Evolutionary conservation across 30 jellyfish, hydroid and myxozoan genomes (phyloP).

Genomic region (Hydra vulgaris): DNA sequence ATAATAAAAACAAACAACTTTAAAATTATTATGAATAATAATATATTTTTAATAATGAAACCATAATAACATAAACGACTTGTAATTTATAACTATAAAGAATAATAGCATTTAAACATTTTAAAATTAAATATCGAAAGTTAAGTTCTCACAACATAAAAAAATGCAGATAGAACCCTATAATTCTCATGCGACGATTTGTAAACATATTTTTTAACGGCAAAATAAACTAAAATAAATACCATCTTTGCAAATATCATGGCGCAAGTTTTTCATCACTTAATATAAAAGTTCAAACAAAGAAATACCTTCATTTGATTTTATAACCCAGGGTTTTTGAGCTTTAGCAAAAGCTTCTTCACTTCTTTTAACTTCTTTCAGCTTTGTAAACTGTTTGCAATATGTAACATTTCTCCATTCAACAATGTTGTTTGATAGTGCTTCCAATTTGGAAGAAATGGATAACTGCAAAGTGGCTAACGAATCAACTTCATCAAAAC

Average conservation of each 20-base stretch:
- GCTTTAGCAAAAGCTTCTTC: conserved; percentile 79
- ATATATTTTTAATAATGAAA: too few relatives aligned
- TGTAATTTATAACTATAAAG: too few relatives aligned
- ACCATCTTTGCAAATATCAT: too few relatives aligned
- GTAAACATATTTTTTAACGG: not conserved
- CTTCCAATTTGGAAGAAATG: conserved; percentile 36
- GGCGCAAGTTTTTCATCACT: too few relatives aligned
- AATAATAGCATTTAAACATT: too few relatives aligned
- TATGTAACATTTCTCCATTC: conserved; percentile 49
- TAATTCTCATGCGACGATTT: too few relatives aligned
- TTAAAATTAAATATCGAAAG: too few relatives aligned
- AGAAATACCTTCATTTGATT: conserved; percentile 49
- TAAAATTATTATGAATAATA: too few relatives aligned
- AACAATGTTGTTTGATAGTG: conserved; percentile 23
- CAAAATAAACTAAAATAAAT: not conserved
- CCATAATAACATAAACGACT: too few relatives aligned
- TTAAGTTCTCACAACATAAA: too few relatives aligned
- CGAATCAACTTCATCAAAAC: conserved; percentile 50
- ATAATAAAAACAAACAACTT: too few relatives aligned
- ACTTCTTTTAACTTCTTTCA: conserved; percentile 60
- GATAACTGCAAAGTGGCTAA: conserved; percentile 55
- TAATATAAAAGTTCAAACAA: not conserved
- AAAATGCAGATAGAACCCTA: too few relatives aligned
- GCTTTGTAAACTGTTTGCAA: conserved; percentile 46
- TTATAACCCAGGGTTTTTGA: conserved; percentile 83